Conservation (phyloP, 1,140 invertebrate species). For the Trichonephila inaurata region DNA sequence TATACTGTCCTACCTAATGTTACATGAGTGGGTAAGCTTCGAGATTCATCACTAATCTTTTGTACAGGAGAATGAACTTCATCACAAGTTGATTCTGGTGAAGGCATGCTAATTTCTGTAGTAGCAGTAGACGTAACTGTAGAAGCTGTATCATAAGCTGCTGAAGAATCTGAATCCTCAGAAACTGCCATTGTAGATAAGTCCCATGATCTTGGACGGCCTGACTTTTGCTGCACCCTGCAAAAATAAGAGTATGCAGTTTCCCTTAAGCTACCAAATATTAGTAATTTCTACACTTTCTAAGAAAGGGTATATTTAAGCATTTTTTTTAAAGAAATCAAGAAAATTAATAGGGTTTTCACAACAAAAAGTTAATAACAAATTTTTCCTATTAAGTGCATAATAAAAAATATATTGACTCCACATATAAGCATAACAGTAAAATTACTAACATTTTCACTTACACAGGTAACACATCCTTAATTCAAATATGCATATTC, state of each 20-base stretch:
- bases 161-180: constrained; percentile 90
- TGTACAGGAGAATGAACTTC: constrained; percentile 65
- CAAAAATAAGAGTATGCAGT: neutral
- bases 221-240: constrained; percentile 84
- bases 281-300: no score
- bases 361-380: no score
- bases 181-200: constrained; percentile 89
- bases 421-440: no score
- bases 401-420: no score
- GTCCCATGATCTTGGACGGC: constrained; percentile 89
- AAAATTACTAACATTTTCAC: no score
- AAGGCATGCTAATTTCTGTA: constrained; percentile 83
- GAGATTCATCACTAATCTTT: constrained; percentile 65
- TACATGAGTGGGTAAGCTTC: constrained; percentile 67
- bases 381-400: no score
- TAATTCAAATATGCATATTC: no score
- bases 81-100: constrained; percentile 77
- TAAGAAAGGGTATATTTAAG: no score
- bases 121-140: constrained; percentile 84
- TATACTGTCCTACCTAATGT: constrained; percentile 59
- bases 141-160: constrained; percentile 87
- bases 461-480: no score
- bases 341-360: no score
- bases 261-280: no score
- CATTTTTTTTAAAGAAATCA: no score